Percentiles rank a stretch among this genome's conserved stretches.
Conservation (phyloP, 2,797 vertebrate species). For the Eospalax fontanierii region DNA sequence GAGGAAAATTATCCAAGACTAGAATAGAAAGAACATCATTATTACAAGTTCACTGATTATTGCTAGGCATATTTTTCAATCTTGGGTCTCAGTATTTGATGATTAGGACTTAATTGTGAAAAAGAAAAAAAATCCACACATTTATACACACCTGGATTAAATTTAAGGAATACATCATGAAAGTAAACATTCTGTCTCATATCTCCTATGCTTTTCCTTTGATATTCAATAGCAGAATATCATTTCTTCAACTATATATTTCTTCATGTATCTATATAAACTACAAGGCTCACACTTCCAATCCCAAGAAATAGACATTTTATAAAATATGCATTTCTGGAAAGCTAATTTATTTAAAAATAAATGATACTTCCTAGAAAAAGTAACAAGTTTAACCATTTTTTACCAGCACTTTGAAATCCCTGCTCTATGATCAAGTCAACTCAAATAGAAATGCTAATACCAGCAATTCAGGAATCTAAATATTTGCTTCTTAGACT, state of each 20-base stretch:
- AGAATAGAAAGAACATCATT: background rate
- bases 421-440: background rate
- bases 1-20: background rate
- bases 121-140: background rate
- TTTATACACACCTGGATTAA: background rate
- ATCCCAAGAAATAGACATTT: too few species aligned
- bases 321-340: background rate
- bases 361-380: background rate
- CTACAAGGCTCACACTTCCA: too few species aligned
- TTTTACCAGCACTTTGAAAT: conserved; percentile 5
- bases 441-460: too few species aligned
- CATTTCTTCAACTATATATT: background rate
- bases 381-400: background rate
- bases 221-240: background rate
- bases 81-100: background rate
- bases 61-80: background rate
- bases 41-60: background rate
- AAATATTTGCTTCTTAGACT: too few species aligned
- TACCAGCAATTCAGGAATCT: too few species aligned
- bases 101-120: background rate
- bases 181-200: background rate
- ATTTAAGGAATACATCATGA: background rate
- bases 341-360: background rate
- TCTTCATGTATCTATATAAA: background rate
- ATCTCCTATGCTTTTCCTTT: background rate